Evolutionary conservation across 1,140 invertebrate genomes (phyloP).

Genomic region (Gryllus bimaculatus): DNA sequence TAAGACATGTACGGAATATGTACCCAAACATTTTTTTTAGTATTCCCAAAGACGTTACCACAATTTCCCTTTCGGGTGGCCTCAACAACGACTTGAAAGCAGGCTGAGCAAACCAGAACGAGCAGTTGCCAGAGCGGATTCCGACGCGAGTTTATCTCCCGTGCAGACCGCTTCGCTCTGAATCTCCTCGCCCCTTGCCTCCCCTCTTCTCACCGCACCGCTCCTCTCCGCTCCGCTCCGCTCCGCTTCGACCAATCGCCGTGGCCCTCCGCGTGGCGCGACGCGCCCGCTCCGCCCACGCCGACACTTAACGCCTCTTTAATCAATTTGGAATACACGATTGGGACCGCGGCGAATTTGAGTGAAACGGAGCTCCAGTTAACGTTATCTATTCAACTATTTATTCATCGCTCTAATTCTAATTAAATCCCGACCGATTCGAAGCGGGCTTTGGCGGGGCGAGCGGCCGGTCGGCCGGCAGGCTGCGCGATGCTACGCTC

Average conservation of each 20-base stretch:
- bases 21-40: too few species aligned
- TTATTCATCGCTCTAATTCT: constrained; percentile 5
- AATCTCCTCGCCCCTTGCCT: neutral
- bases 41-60: too few species aligned
- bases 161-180: too few species aligned
- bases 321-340: neutral
- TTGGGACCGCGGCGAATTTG: neutral
- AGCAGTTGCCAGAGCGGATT: too few species aligned
- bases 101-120: too few species aligned
- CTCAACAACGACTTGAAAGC: too few species aligned
- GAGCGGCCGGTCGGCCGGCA: too few species aligned
- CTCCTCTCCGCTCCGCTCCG: neutral
- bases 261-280: neutral
- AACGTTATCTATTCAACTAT: constrained; percentile 5
- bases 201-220: neutral
- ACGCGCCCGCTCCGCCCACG: too few species aligned
- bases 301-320: neutral
- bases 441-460: neutral
- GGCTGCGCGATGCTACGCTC: too few species aligned
- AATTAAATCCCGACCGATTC: neutral
- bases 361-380: neutral
- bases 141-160: too few species aligned
- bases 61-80: too few species aligned
- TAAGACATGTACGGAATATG: too few species aligned
- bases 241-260: neutral